Evolutionary conservation across 2,888 invertebrate genomes (phyloP).

Genomic region (Rotaria macrura): DNA sequence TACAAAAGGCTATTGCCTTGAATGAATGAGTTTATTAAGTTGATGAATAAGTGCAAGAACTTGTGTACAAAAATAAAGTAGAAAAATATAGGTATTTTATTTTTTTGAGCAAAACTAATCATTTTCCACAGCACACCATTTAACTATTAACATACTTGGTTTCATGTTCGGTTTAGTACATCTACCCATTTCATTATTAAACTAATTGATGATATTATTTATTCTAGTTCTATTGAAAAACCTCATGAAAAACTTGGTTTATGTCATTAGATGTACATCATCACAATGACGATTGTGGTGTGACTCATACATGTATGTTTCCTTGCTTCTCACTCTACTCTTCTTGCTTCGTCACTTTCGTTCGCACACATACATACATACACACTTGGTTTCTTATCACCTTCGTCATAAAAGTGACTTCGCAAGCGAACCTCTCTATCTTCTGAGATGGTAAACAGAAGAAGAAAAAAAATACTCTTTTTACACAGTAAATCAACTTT

Average conservation of each 20-base stretch:
- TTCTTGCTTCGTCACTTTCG: not conserved
- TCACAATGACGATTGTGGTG: not conserved
- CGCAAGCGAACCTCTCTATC: not conserved
- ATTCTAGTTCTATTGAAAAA: not conserved
- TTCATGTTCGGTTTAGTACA: not conserved
- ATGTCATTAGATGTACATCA: not conserved
- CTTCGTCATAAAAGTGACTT: not conserved
- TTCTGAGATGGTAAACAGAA: not conserved
- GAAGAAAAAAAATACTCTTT: not conserved
- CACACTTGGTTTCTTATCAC: not conserved
- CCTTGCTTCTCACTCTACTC: not conserved
- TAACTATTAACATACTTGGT: not conserved
- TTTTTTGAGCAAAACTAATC: not conserved
- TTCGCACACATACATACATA: not conserved
- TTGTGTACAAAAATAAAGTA: too few species aligned
- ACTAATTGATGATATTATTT: not conserved
- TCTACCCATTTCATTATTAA: not conserved
- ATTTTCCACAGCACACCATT: too few species aligned
- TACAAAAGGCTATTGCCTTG: not conserved
- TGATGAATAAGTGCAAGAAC: not conserved
- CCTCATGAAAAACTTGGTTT: not conserved
- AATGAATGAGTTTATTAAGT: not conserved
- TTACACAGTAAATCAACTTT: not conserved
- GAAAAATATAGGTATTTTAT: not conserved
- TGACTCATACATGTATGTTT: not conserved